A percentile compares a stretch with the other conserved stretches of the same genome.
These are phyloP conservation scores for Camponotus vicinus DNA, from an alignment of 1,140 invertebrate genomes.

Conservation along the genomic window DNA sequence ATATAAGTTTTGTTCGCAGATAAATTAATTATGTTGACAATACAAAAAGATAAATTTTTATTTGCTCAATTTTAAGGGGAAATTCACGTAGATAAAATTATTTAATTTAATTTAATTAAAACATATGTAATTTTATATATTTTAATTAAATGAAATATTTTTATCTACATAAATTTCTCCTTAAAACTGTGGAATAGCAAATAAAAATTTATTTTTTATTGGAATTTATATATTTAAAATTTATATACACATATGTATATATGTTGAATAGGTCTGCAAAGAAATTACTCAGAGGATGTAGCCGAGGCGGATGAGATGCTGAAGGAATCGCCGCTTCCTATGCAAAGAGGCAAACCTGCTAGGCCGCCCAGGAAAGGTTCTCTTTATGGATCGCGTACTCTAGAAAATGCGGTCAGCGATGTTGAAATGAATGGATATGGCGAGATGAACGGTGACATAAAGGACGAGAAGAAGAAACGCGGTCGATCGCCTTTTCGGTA, in stretches of 20 bases:
- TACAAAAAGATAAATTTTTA: too few species aligned
- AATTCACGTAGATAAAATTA: not conserved
- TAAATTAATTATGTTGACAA: not conserved
- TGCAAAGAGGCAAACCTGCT: constrained; percentile 88
- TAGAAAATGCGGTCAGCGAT: constrained; percentile 92
- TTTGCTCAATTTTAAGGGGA: not conserved
- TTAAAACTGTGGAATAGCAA: not conserved
- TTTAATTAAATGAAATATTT: not conserved
- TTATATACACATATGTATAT: not conserved
- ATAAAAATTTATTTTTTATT: too few species aligned
- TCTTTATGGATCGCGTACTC: constrained; percentile 82
- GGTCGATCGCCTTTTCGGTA: constrained; percentile 96
- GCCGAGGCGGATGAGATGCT: constrained; percentile 91
- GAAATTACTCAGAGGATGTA: constrained; percentile 94
- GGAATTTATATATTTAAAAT: too few species aligned
- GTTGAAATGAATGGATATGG: constrained; percentile 90
- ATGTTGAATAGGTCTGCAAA: constrained; percentile 89
- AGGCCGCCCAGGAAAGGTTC: constrained; percentile 92
- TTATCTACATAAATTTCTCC: not conserved
- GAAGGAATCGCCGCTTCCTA: constrained; percentile 84
- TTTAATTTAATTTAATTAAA: not conserved
- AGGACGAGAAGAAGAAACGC: constrained; percentile 94
- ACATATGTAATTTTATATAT: too few species aligned
- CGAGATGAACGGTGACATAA: constrained; percentile 86
- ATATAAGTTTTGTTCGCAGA: not conserved